Conservation (phyloP, 2,797 vertebrate species). For the Fistularia commersonii region DNA sequence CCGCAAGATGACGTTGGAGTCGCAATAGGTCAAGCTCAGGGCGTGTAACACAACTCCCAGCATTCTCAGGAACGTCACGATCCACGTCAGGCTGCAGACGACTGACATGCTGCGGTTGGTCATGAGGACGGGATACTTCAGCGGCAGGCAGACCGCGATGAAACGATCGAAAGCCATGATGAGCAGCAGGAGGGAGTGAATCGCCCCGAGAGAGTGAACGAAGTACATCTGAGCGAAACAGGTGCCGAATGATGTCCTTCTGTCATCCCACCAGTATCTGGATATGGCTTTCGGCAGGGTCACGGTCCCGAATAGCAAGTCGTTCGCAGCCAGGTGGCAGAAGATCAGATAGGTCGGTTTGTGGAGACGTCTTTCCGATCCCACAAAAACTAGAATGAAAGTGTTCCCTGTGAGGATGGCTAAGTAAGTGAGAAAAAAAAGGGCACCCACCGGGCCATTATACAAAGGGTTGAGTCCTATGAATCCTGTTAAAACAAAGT, state of each 20-base stretch:
- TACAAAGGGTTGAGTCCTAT: slow-evolving; percentile 39
- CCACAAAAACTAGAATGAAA: slow-evolving; percentile 34
- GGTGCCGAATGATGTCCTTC: slow-evolving; percentile 26
- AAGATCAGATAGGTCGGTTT: slow-evolving; percentile 59
- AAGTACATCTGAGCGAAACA: slow-evolving; percentile 60
- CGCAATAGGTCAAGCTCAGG: slow-evolving; percentile 51
- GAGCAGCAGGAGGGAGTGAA: slow-evolving; percentile 46
- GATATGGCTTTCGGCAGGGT: slow-evolving; percentile 56
- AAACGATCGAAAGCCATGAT: slow-evolving; percentile 63
- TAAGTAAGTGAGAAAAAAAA: slow-evolving; percentile 41
- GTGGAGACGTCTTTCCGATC: slow-evolving; percentile 43
- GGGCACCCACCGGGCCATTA: slow-evolving; percentile 15
- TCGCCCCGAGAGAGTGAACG: slow-evolving; percentile 54
- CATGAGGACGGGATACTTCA: slow-evolving; percentile 58
- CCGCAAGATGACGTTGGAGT: slow-evolving; percentile 40
- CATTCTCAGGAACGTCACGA: slow-evolving; percentile 33
- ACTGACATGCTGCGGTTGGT: slow-evolving; percentile 36
- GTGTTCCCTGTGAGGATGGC: slow-evolving; percentile 31
- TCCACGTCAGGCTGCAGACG: slow-evolving; percentile 36
- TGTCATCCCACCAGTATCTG: slow-evolving; percentile 50
- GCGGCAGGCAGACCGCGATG: slow-evolving; percentile 53
- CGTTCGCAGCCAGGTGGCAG: slow-evolving; percentile 53
- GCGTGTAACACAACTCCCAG: slow-evolving; percentile 34
- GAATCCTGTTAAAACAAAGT: slow-evolving; percentile 47
- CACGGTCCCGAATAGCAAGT: slow-evolving; percentile 51